These are phyloP conservation scores for Parnassius apollo DNA, from an alignment of 2,888 invertebrate species.

Conservation along the genomic window DNA sequence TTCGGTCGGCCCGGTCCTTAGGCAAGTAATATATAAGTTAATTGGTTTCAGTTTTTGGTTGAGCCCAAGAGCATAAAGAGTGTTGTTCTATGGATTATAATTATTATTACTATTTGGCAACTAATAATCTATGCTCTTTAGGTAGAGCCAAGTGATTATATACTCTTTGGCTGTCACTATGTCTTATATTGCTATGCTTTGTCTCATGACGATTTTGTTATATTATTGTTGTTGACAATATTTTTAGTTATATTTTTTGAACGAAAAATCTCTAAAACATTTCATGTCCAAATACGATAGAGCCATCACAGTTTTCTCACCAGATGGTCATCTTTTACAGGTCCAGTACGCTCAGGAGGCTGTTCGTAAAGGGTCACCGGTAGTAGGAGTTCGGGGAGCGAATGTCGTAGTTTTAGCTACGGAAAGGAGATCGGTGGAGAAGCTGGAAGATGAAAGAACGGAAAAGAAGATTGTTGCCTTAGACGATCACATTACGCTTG, in stretches of 20 bases:
- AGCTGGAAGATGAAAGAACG: constrained; percentile 96
- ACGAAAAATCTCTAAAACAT: not conserved
- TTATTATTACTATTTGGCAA: too few relatives aligned
- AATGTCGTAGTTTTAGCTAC: constrained; percentile 97
- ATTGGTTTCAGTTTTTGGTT: too few relatives aligned
- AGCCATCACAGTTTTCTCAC: constrained; percentile 98
- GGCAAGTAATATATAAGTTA: too few relatives aligned
- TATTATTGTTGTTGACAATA: not conserved
- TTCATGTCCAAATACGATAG: constrained; percentile 90
- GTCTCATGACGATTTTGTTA: not conserved
- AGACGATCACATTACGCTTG: constrained; percentile 97
- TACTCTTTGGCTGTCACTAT: too few relatives aligned
- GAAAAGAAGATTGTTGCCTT: constrained; percentile 96
- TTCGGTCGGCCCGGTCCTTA: too few relatives aligned
- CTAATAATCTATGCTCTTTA: too few relatives aligned
- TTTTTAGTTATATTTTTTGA: not conserved
- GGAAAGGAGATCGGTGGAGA: constrained; percentile 97
- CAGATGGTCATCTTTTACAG: constrained; percentile 98
- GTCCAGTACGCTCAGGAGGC: constrained; percentile 98
- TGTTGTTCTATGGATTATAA: too few relatives aligned
- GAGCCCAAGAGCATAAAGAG: too few relatives aligned
- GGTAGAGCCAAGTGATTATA: too few relatives aligned
- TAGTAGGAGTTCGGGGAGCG: constrained; percentile 95
- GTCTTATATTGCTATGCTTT: too few relatives aligned
- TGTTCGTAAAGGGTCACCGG: constrained; percentile 89